These are phyloP conservation scores for Darevskia nairensis DNA, from an alignment of 2,797 vertebrate genomes.

Conservation along the genomic window DNA sequence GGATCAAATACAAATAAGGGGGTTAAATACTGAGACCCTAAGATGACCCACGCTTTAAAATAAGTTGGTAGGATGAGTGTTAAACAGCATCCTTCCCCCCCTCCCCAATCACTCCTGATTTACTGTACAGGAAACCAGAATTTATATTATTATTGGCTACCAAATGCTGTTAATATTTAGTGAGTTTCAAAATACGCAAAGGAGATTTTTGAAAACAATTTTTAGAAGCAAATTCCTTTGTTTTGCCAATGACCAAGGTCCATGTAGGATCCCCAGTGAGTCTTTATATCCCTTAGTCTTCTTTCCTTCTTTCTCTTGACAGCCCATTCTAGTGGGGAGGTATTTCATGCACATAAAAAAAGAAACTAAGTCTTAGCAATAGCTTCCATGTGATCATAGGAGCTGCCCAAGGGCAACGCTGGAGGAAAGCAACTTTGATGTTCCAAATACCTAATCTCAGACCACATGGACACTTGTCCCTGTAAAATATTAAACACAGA, in stretches of 20 bases:
- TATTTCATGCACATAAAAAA: slow-evolving; percentile 50
- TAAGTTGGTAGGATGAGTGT: not conserved
- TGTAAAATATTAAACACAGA: slow-evolving; percentile 61
- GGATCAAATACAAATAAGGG: too few species aligned
- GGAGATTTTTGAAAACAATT: not conserved
- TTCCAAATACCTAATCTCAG: slow-evolving; percentile 59
- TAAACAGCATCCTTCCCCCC: not conserved
- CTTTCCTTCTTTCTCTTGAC: slow-evolving; percentile 19
- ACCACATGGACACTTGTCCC: slow-evolving; percentile 47
- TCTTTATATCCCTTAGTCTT: slow-evolving; percentile 26
- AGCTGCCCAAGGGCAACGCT: slow-evolving; percentile 42
- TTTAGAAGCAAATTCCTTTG: not conserved
- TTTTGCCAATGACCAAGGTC: not conserved
- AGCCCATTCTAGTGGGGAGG: slow-evolving; percentile 43
- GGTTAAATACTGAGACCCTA: too few species aligned
- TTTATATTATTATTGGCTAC: not conserved
- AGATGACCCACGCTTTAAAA: not conserved
- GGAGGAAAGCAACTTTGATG: slow-evolving; percentile 57
- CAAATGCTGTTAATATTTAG: not conserved
- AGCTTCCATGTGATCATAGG: slow-evolving; percentile 59
- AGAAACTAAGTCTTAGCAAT: slow-evolving; percentile 35
- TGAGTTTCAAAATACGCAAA: not conserved
- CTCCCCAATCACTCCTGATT: not conserved
- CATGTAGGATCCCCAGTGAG: slow-evolving; percentile 23
- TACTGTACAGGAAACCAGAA: not conserved